Conservation (phyloP, 1,140 invertebrate species). For the Drosophila ananassae region DNA sequence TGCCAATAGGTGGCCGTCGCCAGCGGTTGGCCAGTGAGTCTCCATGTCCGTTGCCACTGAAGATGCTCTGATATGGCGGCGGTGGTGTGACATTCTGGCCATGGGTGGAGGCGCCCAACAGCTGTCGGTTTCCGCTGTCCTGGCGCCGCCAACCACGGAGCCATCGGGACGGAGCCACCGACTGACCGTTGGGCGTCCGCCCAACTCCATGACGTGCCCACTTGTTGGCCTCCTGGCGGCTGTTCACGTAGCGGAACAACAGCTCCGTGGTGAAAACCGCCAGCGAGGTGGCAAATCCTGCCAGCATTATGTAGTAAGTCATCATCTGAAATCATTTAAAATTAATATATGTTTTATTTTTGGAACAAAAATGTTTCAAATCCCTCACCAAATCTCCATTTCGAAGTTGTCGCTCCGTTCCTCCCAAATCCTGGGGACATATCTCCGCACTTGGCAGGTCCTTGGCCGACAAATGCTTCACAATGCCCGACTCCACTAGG, state of each 20-base stretch:
- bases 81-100: slow-evolving; percentile 75
- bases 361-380: not conserved
- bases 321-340: slow-evolving; percentile 56
- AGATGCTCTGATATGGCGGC: slow-evolving; percentile 85
- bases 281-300: slow-evolving; percentile 86
- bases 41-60: slow-evolving; percentile 33
- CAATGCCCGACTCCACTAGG: slow-evolving; percentile 89
- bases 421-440: slow-evolving; percentile 91
- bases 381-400: slow-evolving; percentile 85
- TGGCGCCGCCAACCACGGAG: slow-evolving; percentile 41
- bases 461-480: slow-evolving; percentile 86
- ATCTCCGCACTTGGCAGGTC: slow-evolving; percentile 89
- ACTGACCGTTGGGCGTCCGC: slow-evolving; percentile 64
- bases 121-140: slow-evolving; percentile 48
- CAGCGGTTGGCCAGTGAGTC: slow-evolving; percentile 40
- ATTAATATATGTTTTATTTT: not conserved
- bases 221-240: slow-evolving; percentile 63
- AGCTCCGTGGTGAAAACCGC: slow-evolving; percentile 88
- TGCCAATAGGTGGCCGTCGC: slow-evolving; percentile 82
- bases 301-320: slow-evolving; percentile 89
- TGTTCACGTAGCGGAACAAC: slow-evolving; percentile 79
- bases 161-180: slow-evolving; percentile 64
- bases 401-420: slow-evolving; percentile 90
- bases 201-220: slow-evolving; percentile 69
- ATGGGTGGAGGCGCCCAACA: slow-evolving; percentile 47